Percentiles rank a stretch among this genome's conserved stretches.
Conservation (phyloP, 2,113 vertebrate genomes). For the Mobula hypostoma region DNA sequence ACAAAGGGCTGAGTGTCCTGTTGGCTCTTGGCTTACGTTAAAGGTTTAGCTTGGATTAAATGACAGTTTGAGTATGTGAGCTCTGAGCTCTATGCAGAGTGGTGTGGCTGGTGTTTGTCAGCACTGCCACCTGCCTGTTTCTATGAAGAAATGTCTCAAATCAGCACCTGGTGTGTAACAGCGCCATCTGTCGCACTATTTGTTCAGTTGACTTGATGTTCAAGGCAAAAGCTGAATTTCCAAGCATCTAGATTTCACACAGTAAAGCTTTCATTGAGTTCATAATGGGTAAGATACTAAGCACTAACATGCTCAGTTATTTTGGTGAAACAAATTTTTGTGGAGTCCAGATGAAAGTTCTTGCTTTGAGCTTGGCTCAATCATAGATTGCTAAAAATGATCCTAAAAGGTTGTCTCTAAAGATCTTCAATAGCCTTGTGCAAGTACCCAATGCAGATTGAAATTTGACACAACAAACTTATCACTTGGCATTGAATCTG, state of each 20-base stretch:
- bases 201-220: neutral
- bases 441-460: neutral
- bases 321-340: neutral
- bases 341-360: neutral
- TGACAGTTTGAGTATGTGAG: neutral
- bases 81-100: neutral
- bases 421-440: neutral
- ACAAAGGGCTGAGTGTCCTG: neutral
- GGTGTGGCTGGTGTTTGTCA: neutral
- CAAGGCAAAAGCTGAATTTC: neutral
- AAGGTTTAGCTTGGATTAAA: neutral
- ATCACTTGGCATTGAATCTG: neutral
- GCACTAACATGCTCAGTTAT: neutral
- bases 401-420: neutral
- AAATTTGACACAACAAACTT: neutral
- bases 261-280: neutral
- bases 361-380: neutral
- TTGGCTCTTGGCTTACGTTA: neutral
- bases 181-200: neutral
- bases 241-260: neutral
- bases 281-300: neutral
- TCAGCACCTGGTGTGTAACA: neutral
- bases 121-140: neutral
- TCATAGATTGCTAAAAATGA: neutral
- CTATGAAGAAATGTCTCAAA: neutral